Evolutionary conservation across 2,797 vertebrate species (phyloP).

Genomic region (Rhabdophis nuchalis): DNA sequence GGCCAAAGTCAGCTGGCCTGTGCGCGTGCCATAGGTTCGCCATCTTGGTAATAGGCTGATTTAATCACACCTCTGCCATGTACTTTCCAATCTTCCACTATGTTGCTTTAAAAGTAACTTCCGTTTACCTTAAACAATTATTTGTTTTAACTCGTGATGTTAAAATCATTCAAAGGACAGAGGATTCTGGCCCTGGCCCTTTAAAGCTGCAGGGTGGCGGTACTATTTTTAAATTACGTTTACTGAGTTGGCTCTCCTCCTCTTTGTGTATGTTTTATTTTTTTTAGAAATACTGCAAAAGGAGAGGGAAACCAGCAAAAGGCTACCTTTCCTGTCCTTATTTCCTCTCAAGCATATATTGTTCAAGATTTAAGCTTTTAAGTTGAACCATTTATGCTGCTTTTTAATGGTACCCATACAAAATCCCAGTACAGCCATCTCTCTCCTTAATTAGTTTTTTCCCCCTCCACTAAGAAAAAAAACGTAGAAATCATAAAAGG

Average conservation of each 20-base stretch:
- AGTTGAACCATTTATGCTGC: not conserved
- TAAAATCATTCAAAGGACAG: conserved; percentile 68
- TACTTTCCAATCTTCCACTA: conserved; percentile 34
- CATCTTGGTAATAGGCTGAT: too few relatives aligned
- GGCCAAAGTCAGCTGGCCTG: too few relatives aligned
- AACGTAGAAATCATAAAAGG: not conserved
- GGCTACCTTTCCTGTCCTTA: not conserved
- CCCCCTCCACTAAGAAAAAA: not conserved
- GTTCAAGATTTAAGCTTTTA: conserved; percentile 38
- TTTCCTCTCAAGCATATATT: conserved; percentile 29
- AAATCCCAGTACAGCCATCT: not conserved
- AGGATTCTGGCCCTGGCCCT: conserved; percentile 66
- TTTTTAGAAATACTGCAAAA: conserved; percentile 13
- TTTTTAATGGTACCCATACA: not conserved
- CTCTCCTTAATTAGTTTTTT: not conserved
- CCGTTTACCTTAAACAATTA: conserved; percentile 68
- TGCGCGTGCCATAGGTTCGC: too few relatives aligned
- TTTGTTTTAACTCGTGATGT: conserved; percentile 56
- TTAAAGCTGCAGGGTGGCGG: conserved; percentile 63
- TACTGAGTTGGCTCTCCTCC: conserved; percentile 51
- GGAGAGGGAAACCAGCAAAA: conserved; percentile 23
- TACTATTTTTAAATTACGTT: conserved; percentile 66
- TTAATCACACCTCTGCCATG: conserved; percentile 25
- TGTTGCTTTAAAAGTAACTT: conserved; percentile 35
- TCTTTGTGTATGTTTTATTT: conserved; percentile 53